These are phyloP conservation scores for Cephalopholis sonnerati DNA, from an alignment of 2,113 vertebrate genomes.

Conservation along the genomic window DNA sequence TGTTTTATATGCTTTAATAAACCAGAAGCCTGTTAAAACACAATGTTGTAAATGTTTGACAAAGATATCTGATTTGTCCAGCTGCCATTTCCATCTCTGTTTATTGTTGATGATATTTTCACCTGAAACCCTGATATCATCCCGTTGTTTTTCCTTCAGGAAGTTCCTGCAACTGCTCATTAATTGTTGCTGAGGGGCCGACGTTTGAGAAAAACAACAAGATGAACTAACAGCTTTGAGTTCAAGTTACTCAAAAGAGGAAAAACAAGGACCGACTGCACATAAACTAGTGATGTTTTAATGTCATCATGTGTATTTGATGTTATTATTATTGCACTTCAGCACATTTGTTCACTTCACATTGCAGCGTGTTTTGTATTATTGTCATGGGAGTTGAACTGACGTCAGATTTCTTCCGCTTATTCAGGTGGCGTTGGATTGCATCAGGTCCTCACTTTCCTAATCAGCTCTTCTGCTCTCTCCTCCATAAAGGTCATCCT, in stretches of 20 bases:
- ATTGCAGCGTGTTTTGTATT: conserved; percentile 38
- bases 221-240: conserved; percentile 31
- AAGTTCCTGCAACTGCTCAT: conserved; percentile 76
- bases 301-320: not conserved
- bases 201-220: conserved; percentile 54
- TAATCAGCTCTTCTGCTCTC: conserved; percentile 65
- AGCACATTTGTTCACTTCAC: conserved; percentile 24
- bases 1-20: conserved; percentile 26
- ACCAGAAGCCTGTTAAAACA: conserved; percentile 18
- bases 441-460: conserved; percentile 67
- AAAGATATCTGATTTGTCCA: conserved; percentile 27
- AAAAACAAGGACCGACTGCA: not conserved
- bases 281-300: not conserved
- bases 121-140: conserved; percentile 70
- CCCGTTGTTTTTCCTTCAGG: conserved; percentile 78
- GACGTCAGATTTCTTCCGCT: conserved; percentile 78
- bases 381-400: conserved; percentile 67
- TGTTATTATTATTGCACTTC: not conserved
- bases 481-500: conserved; percentile 50
- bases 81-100: conserved; percentile 47
- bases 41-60: conserved; percentile 35
- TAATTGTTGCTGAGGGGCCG: conserved; percentile 72
- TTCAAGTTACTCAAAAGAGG: conserved; percentile 19
- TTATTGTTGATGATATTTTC: conserved; percentile 73
- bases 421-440: conserved; percentile 69